Base-by-base conservation (phyloP, 2,888 invertebrate species). In the Azorinus chamasolen region DNA sequence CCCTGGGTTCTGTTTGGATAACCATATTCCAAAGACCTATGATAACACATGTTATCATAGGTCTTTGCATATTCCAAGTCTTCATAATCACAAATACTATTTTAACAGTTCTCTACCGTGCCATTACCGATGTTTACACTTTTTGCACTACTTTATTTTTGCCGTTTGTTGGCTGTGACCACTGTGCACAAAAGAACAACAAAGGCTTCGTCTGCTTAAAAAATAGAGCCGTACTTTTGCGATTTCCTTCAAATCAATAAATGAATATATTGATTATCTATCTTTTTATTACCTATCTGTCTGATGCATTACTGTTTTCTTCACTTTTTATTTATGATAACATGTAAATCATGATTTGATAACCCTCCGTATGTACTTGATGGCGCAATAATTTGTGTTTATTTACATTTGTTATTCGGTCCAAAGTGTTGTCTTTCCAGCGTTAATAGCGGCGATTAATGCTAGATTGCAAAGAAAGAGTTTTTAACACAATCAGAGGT, bases 401-500 rank as follows among this genome's bases (percentile, higher is more conserved):
- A 88, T 91, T 91, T 91, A 90, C 89, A 73, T 85, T 85, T 83
- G 88, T 87, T 84, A 87, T 86, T 84, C 85, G 89, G 84, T 84
- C 80, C 62, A 72, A 69, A 79, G 86, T 89, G 89, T 89, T 90
- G 87, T 88, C 85, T 86, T 86, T 85, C 84, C 73, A 75, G 74
- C 71, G 75, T 69, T 46, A 62, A 48, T 54, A 55, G 48, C 45
- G 54, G 43, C 70, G 70, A 70, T 70, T 62, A 70, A 70, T 70
- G 62, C 39, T 62, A 54, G 53, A 43, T 43, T 62, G 70, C 55
- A 62, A 61, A 68, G 70, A 70, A 54, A 74, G 62, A 50, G 41
- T 62, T 48, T 55, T 62, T 64, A 57, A 55, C 66, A 59, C 68
- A 58, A 59, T 54, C 54, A 45, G 43, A 82, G 83, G 83, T 83